Evolutionary conservation across 1,140 invertebrate species (phyloP).

Genomic region (Diabrotica undecimpunctata): DNA sequence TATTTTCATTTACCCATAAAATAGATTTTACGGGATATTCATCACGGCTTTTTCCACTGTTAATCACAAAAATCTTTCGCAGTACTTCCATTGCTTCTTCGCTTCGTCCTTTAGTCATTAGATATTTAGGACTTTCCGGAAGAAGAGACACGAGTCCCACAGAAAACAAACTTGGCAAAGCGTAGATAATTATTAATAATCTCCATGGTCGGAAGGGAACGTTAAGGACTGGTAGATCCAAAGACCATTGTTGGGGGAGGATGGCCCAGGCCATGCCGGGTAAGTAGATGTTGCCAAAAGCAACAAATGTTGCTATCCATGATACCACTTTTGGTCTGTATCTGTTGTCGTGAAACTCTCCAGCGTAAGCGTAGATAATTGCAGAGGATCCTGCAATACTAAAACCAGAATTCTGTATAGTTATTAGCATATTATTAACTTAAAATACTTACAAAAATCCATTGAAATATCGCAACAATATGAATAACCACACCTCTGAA

Average conservation of each 20-base stretch:
- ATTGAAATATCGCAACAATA: slow-evolving; percentile 59
- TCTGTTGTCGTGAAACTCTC: slow-evolving; percentile 59
- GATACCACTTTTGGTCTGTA: slow-evolving; percentile 50
- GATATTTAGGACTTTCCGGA: slow-evolving; percentile 76
- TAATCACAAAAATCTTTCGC: slow-evolving; percentile 45
- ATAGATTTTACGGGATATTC: slow-evolving; percentile 57
- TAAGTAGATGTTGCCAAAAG: slow-evolving; percentile 61
- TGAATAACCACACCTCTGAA: slow-evolving; percentile 56
- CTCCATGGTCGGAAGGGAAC: slow-evolving; percentile 59
- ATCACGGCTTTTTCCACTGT: slow-evolving; percentile 58
- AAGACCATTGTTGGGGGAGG: slow-evolving; percentile 52
- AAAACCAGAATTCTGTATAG: slow-evolving; percentile 29
- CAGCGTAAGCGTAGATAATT: slow-evolving; percentile 62
- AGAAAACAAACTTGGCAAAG: slow-evolving; percentile 52
- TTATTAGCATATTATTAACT: too few relatives aligned
- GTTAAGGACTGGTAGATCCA: slow-evolving; percentile 26
- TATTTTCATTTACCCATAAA: slow-evolving; percentile 23
- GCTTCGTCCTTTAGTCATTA: slow-evolving; percentile 59
- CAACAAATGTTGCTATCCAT: slow-evolving; percentile 63
- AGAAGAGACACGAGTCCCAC: slow-evolving; percentile 53
- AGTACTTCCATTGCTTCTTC: slow-evolving; percentile 60
- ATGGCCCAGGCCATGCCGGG: slow-evolving; percentile 65
- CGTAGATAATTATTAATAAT: slow-evolving; percentile 53
- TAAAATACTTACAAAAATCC: slow-evolving; percentile 60
- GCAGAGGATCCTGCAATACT: slow-evolving; percentile 63